A percentile compares a stretch with the other conserved stretches of the same genome.
phyloP scores from a whole-genome alignment of 2,888 invertebrate species.

The Lithophane socia region DNA sequence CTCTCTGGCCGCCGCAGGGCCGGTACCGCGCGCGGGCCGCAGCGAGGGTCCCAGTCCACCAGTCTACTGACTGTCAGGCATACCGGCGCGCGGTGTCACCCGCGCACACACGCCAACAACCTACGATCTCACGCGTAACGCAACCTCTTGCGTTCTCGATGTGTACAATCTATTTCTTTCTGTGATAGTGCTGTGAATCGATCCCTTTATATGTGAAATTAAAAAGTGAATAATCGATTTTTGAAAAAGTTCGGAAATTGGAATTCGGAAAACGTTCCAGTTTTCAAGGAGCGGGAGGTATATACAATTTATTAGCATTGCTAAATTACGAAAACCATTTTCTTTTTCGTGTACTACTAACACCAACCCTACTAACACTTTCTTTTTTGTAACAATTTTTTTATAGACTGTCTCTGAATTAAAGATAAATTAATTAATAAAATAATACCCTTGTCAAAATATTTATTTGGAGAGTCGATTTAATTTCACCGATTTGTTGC shows the following conservation, averaged over 20 bases:
- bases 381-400: too few species aligned
- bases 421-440: too few species aligned
- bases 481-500: not conserved
- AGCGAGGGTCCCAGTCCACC: slow-evolving; percentile 32
- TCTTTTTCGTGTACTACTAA: too few species aligned
- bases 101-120: slow-evolving; percentile 50
- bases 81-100: slow-evolving; percentile 18
- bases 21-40: slow-evolving; percentile 9
- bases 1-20: slow-evolving; percentile 32
- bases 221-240: slow-evolving; percentile 48
- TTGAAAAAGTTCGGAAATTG: slow-evolving; percentile 28
- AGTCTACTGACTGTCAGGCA: slow-evolving; percentile 49
- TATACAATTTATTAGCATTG: not conserved
- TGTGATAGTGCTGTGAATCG: slow-evolving; percentile 46
- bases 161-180: slow-evolving; percentile 59
- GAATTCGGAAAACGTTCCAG: slow-evolving; percentile 26
- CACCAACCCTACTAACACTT: too few species aligned
- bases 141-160: slow-evolving; percentile 66
- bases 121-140: slow-evolving; percentile 71
- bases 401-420: too few species aligned
- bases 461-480: too few species aligned
- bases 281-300: slow-evolving; percentile 28
- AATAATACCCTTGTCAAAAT: not conserved
- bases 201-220: slow-evolving; percentile 33
- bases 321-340: not conserved